phyloP scores from a whole-genome alignment of 1,140 invertebrate species.

The Nilaparvata lugens region DNA sequence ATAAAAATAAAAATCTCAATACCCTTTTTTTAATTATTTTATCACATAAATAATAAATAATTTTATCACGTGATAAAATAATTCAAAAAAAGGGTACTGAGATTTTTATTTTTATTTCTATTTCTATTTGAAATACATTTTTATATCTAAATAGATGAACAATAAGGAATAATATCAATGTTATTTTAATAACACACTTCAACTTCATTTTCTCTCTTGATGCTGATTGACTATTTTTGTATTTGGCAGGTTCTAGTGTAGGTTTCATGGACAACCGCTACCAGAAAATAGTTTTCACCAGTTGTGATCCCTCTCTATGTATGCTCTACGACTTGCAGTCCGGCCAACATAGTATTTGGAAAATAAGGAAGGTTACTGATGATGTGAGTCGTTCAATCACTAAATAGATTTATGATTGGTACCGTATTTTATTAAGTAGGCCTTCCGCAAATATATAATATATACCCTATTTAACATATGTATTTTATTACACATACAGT shows the following conservation, averaged over 20 bases:
- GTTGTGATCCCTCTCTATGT: constrained; percentile 51
- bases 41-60: too few species aligned
- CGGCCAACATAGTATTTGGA: constrained; percentile 72
- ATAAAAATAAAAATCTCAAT: too few species aligned
- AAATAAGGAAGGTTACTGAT: constrained; percentile 59
- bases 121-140: background rate
- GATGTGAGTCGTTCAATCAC: constrained; percentile 18
- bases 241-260: constrained; percentile 31
- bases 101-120: background rate
- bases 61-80: too few species aligned
- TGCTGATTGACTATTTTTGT: constrained; percentile 4
- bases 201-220: background rate
- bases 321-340: constrained; percentile 67
- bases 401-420: too few species aligned
- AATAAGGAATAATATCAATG: too few species aligned
- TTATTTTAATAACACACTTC: background rate
- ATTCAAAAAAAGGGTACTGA: too few species aligned
- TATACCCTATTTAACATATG: too few species aligned
- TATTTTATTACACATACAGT: too few species aligned
- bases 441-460: too few species aligned
- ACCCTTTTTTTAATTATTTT: too few species aligned
- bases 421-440: too few species aligned
- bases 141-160: too few species aligned
- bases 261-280: constrained; percentile 51
- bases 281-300: constrained; percentile 51